phyloP scores from a whole-genome alignment of 1,140 invertebrate genomes.

The Pseudobourletiella spinata region DNA sequence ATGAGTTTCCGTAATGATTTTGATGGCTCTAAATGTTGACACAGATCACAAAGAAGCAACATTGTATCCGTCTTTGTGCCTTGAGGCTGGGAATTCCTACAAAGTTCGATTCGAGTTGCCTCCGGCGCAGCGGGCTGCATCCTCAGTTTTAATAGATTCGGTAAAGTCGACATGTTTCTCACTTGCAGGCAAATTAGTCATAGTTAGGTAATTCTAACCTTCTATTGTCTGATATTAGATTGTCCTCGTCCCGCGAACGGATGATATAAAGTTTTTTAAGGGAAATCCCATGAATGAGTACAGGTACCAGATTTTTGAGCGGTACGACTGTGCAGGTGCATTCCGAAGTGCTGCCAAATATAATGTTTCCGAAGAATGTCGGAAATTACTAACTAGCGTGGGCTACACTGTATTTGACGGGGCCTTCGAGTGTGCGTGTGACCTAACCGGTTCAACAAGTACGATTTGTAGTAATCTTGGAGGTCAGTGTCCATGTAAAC shows the following conservation, averaged over 20 bases:
- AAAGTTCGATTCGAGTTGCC: constrained; percentile 63
- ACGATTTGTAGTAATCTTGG: constrained; percentile 68
- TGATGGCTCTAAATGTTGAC: no score
- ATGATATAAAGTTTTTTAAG: constrained; percentile 73
- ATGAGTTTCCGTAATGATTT: no score
- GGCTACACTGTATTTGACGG: constrained; percentile 71
- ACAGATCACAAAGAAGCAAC: constrained; percentile 61
- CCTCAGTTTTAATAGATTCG: constrained; percentile 87
- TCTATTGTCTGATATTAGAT: no score
- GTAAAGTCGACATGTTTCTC: no score
- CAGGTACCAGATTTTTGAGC: constrained; percentile 64
- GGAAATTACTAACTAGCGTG: constrained; percentile 67
- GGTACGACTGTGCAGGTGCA: constrained; percentile 65
- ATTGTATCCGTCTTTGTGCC: constrained; percentile 67
- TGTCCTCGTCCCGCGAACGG: constrained; percentile 69
- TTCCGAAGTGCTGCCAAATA: constrained; percentile 55
- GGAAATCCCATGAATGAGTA: constrained; percentile 49
- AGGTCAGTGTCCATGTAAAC: constrained; percentile 78
- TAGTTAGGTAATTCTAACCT: no score
- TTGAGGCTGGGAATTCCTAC: constrained; percentile 83
- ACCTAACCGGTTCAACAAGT: constrained; percentile 46
- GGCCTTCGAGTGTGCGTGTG: constrained; percentile 46
- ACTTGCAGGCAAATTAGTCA: no score
- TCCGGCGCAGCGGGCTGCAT: constrained; percentile 54
- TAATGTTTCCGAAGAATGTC: constrained; percentile 62